Percentiles rank a stretch among this genome's conserved stretches.
Conservation (phyloP, 1,140 invertebrate genomes). For the Ceratitis capitata region DNA sequence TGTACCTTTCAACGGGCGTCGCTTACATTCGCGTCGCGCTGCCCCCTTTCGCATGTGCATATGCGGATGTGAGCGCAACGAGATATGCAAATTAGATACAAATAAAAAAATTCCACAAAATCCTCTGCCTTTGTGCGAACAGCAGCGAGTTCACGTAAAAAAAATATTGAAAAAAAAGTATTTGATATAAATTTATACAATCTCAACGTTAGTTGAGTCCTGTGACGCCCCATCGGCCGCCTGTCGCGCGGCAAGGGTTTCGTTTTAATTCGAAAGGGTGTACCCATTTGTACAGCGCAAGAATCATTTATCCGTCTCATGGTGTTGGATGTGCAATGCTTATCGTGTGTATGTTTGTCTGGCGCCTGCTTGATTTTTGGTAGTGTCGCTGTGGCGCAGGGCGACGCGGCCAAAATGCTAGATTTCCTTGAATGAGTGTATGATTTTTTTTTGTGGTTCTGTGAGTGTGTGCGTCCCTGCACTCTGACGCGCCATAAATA, state of each 20-base stretch:
- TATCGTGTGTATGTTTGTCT: not conserved
- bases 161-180: not conserved
- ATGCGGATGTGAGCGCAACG: slow-evolving; percentile 13
- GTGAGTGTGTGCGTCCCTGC: not conserved
- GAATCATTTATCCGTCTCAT: slow-evolving; percentile 3
- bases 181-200: slow-evolving; percentile 15
- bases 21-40: not conserved
- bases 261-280: slow-evolving; percentile 29
- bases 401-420: too few species aligned
- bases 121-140: not conserved
- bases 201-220: not conserved
- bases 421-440: not conserved
- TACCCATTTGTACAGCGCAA: not conserved
- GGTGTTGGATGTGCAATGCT: not conserved
- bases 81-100: slow-evolving; percentile 36
- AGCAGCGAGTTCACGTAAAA: not conserved
- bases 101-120: not conserved
- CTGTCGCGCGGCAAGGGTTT: slow-evolving; percentile 10
- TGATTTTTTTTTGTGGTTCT: too few species aligned
- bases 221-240: not conserved
- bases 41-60: not conserved
- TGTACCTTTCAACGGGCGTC: not conserved
- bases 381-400: not conserved
- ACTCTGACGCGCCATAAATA: slow-evolving; percentile 19
- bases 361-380: slow-evolving; percentile 5